Evolutionary conservation across 2,888 invertebrate genomes (phyloP).

Genomic region (Ptychoptera contaminata): DNA sequence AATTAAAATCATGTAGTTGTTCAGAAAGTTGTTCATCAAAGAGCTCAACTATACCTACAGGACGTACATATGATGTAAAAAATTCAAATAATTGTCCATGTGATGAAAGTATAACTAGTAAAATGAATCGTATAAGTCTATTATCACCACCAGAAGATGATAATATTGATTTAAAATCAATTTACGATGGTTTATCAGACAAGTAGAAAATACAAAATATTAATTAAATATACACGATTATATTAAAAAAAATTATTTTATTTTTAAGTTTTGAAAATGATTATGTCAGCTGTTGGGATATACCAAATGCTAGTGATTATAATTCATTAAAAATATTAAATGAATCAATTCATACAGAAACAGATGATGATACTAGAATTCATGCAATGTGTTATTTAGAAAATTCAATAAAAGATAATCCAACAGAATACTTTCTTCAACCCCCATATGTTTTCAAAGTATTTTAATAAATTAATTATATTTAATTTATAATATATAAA

Average conservation of each 20-base stretch:
- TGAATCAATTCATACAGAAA: constrained; percentile 14
- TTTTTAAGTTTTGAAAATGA: constrained; percentile 10
- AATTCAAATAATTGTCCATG: too few relatives aligned
- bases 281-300: constrained; percentile 23
- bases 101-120: too few relatives aligned
- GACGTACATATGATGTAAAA: too few relatives aligned
- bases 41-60: background rate
- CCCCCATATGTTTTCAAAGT: constrained; percentile 22
- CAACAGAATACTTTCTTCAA: constrained; percentile 26
- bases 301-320: constrained; percentile 18
- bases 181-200: too few relatives aligned
- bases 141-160: too few relatives aligned
- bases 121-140: too few relatives aligned
- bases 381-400: constrained; percentile 19
- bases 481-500: too few relatives aligned
- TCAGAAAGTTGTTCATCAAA: constrained; percentile 1
- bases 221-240: too few relatives aligned
- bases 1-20: too few relatives aligned
- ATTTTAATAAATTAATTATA: background rate
- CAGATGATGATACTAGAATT: constrained; percentile 13
- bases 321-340: constrained; percentile 18
- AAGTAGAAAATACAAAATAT: too few relatives aligned
- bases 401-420: constrained; percentile 24
- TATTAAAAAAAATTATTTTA: background rate
- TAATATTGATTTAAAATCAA: too few relatives aligned